Conservation (phyloP, 1,140 invertebrate genomes). For the Macrosteles quadrilineatus region DNA sequence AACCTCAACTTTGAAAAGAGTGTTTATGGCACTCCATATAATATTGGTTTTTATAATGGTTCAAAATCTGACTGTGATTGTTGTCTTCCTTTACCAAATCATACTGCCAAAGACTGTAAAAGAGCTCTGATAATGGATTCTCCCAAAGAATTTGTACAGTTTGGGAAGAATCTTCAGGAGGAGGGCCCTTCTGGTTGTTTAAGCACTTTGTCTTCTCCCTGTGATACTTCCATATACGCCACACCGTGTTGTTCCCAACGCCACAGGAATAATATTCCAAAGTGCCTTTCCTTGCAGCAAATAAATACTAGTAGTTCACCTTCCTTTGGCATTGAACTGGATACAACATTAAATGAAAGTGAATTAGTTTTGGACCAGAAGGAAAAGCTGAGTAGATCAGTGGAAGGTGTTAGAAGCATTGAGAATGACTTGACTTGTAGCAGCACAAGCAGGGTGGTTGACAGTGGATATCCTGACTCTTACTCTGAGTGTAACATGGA, state of each 20-base stretch:
- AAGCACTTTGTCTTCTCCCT: background rate
- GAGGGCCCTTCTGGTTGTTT: too few relatives aligned
- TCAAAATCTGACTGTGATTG: background rate
- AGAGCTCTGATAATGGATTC: too few relatives aligned
- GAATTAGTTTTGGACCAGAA: background rate
- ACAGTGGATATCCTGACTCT: constrained; percentile 57
- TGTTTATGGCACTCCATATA: constrained; percentile 2
- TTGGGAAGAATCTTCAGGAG: too few relatives aligned
- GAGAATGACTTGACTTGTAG: background rate
- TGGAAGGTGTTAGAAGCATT: background rate
- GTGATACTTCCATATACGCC: constrained; percentile 7
- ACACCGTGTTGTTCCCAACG: constrained; percentile 6
- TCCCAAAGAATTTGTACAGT: too few relatives aligned
- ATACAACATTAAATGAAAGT: too few relatives aligned
- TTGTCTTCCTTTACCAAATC: background rate
- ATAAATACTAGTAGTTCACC: background rate
- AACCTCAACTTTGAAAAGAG: background rate
- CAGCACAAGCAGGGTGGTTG: constrained; percentile 44
- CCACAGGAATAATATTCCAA: background rate
- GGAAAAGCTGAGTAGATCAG: background rate
- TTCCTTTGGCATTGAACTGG: too few relatives aligned
- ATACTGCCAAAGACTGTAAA: background rate
- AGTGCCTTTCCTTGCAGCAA: constrained; percentile 12
- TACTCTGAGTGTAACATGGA: constrained; percentile 50
- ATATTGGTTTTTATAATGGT: background rate